Evolutionary conservation across 2,888 invertebrate species (phyloP), one percentile per base, ranked within the genome.

Genomic region (Tenodera sinensis): DNA sequence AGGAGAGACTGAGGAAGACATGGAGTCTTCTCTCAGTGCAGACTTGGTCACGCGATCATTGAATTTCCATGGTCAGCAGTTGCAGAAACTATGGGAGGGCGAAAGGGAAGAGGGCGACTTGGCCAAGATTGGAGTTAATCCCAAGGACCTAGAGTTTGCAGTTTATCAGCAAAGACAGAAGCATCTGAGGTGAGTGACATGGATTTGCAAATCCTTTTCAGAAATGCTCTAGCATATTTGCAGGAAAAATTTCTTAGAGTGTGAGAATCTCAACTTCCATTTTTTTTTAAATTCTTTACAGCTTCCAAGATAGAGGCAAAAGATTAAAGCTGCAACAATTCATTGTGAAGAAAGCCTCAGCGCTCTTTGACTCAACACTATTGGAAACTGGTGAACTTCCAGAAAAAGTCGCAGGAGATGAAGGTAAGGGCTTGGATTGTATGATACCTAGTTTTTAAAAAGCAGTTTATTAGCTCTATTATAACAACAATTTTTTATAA

Each of bases 41-140:
- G 94, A 94, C 89, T 93, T 95, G 90, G 95, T 98, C 93, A 94
- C 96, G 92, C 96, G 96, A 92, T 95, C 97, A 90, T 94, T 98
- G 91, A 97, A 97, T 94, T 98, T 96, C 93, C 98, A 98, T 94
- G 98, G 98, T 3, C 97, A 97, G 92, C 97, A 97, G 92, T 94
- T 98, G 91, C 97, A 97, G 93, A 98, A 97, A 94, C 95, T 97
- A 91, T 97, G 97, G 97, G 97, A 97, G 93, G 95, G 96, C 47
- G 97, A 97, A 92, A 95, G 96, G 92, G 97, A 97, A 90, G 96
- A 97, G 92, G 96, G 96, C 88, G 97, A 97, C 92, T 93, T 97
- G 90, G 92, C 94, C 34, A 95, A 96, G 92, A 93, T 96, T 91
- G 89, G 89, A 88, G 92, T 93, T 84, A 94, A 94, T 92, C 94